phyloP scores from a whole-genome alignment of 2,113 vertebrate genomes.

The Gallinago media region DNA sequence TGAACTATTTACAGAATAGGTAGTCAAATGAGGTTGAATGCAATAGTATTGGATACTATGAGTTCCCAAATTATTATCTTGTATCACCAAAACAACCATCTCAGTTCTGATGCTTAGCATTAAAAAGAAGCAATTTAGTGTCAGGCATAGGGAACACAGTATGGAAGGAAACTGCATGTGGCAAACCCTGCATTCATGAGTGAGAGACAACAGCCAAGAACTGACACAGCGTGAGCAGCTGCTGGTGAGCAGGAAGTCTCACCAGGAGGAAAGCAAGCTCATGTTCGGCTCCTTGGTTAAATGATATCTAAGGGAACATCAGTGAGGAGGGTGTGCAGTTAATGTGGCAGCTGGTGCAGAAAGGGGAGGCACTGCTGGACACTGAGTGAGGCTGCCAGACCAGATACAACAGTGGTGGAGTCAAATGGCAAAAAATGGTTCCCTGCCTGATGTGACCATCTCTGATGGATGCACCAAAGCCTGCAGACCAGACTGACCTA shows the following conservation, averaged over 20 bases:
- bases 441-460: neutral
- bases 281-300: neutral
- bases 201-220: neutral
- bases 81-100: neutral
- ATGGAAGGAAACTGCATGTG: neutral
- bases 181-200: neutral
- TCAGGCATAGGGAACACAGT: neutral
- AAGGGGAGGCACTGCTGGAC: neutral
- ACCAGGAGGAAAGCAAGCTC: neutral
- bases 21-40: neutral
- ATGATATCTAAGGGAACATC: neutral
- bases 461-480: neutral
- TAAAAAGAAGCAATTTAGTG: neutral
- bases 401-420: neutral
- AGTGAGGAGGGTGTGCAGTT: neutral
- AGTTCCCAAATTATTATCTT: neutral
- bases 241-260: neutral
- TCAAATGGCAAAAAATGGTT: neutral
- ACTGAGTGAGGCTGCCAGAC: neutral
- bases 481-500: neutral
- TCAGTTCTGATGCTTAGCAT: neutral
- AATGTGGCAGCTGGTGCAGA: neutral
- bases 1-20: neutral
- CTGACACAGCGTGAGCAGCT: neutral
- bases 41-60: neutral